Percentiles rank a stretch among this genome's conserved stretches.
phyloP scores from a whole-genome alignment of 2,797 vertebrate genomes.

The Arremon brunneinucha region DNA sequence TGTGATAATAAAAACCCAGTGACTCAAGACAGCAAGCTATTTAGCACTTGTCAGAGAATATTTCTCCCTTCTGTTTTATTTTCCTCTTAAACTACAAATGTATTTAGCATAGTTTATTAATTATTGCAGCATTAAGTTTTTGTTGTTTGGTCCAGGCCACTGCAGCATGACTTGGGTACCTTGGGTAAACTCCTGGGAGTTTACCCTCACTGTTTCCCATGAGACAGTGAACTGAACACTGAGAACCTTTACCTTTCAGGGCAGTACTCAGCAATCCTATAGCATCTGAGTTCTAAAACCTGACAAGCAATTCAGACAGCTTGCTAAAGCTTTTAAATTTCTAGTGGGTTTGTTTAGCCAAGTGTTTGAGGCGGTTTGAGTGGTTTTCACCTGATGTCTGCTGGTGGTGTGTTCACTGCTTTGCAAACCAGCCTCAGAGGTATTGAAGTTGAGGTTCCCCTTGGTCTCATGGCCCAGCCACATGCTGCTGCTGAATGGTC shows the following conservation, averaged over 20 bases:
- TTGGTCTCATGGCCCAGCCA: background rate
- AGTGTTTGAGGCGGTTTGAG: background rate
- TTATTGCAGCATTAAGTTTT: background rate
- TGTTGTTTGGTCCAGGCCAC: background rate
- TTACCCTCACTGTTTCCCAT: background rate
- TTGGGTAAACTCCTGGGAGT: background rate
- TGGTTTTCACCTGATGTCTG: background rate
- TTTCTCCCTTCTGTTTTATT: background rate
- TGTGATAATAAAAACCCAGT: background rate
- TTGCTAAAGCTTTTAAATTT: background rate
- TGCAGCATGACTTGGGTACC: background rate
- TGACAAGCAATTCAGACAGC: background rate
- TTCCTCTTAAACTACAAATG: background rate
- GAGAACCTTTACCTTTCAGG: background rate
- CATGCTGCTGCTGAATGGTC: fast-evolving
- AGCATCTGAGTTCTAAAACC: background rate
- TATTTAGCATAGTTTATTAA: background rate
- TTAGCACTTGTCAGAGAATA: background rate
- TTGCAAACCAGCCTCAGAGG: fast-evolving
- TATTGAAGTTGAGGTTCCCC: background rate
- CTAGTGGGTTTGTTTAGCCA: background rate
- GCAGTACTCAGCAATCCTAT: background rate
- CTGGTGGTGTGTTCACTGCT: background rate
- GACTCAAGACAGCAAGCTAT: background rate
- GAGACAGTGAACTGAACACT: background rate